Evolutionary conservation across 2,888 invertebrate genomes (phyloP), one percentile per base, ranked within the genome.

Genomic region (Dryomyza anilis): DNA sequence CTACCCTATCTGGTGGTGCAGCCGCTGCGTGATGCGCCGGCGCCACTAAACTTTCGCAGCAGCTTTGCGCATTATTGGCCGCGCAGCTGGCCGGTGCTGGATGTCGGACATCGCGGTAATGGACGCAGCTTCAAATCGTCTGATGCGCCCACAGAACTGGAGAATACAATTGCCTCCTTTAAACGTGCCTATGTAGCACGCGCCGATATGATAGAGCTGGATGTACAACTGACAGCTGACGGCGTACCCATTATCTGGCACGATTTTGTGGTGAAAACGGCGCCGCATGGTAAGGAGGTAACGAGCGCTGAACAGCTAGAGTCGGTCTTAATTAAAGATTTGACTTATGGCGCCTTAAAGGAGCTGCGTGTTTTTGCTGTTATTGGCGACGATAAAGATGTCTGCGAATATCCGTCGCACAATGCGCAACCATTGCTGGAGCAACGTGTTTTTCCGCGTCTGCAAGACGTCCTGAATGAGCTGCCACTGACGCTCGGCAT

Each of bases 161-260:
- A 98, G 85, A 98, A 98, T 82, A 98, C 98, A 10, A 90, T 98
- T 74, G 95, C 95, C 62, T 98, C 98, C 14, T 87, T 98, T 76
- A 91, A 94, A 82, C 90, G 91, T 70, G 98, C 98, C 68, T 93
- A 93, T 65, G 88, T 90, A 65, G 92, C 93, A 82, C 96, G 97
- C 69, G 98, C 98, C 66, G 98, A 99, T 80, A 93, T 95, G 87
- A 93, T 99, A 53, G 99, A 99, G 84, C 94, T 99, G 85, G 99
- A 99, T 86, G 98, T 99, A 46, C 98, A 98, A 80, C 86, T 99
- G 69, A 95, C 96, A 69, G 95, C 96, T 84, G 99, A 99, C 83
- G 87, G 92, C 79, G 88, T 96, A 72, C 96, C 96, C 16, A 93
- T 99, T 65, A 92, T 99, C 75, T 99, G 97, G 85, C 99, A 99